phyloP scores from a whole-genome alignment of 1,140 invertebrate species.

The Drosophila quadrilineata region DNA sequence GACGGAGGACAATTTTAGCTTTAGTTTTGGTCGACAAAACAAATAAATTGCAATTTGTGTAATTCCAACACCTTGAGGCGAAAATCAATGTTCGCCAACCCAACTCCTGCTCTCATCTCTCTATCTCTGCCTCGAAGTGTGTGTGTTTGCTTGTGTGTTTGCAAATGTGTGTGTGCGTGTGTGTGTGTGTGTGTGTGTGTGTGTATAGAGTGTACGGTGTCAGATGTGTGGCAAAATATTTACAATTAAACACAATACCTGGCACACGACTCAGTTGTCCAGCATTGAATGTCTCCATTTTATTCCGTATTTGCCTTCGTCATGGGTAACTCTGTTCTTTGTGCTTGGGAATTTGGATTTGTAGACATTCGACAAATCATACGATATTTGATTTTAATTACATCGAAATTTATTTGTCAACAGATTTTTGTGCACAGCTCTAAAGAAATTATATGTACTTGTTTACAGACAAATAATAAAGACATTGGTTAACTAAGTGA shows the following conservation, averaged over 20 bases:
- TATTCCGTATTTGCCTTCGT: constrained; percentile 21
- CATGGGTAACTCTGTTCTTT: neutral
- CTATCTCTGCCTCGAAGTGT: neutral
- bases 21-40: constrained; percentile 67
- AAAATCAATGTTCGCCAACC: constrained; percentile 64
- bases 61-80: constrained; percentile 73
- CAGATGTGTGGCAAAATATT: constrained; percentile 75
- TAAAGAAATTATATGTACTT: constrained; percentile 2
- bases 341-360: constrained; percentile 19
- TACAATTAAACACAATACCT: constrained; percentile 72
- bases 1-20: constrained; percentile 50
- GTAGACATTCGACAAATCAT: constrained; percentile 20
- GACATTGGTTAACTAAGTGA: too few species aligned
- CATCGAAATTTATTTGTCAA: constrained; percentile 36
- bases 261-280: constrained; percentile 31
- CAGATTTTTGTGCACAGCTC: constrained; percentile 29
- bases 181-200: constrained; percentile 42
- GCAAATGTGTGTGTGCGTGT: neutral
- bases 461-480: too few species aligned
- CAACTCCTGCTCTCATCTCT: neutral
- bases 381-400: constrained; percentile 71
- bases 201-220: constrained; percentile 37
- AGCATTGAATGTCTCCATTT: neutral
- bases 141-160: neutral
- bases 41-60: constrained; percentile 79